Evolutionary conservation across 2,113 vertebrate species (phyloP), one percentile per base, ranked within the genome.

Genomic region (Muscicapa adusta): DNA sequence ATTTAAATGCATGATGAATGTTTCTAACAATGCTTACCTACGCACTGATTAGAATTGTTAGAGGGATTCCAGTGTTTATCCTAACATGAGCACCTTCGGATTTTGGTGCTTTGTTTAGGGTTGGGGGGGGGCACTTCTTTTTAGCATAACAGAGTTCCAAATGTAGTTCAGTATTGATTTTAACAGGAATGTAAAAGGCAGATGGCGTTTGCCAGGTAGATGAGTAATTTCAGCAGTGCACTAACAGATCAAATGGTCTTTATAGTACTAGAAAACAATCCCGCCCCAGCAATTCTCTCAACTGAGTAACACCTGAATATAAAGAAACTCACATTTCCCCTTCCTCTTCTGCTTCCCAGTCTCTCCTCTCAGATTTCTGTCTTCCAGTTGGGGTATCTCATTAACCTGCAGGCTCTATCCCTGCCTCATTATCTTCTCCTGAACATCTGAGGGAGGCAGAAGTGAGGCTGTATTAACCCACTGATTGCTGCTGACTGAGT

Each of bases 391-490:
- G 70, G 89, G 43, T 88, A 88, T 54, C 67, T 95, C 89, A 93
- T 95, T 96, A 94, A 94, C 75, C 89, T 84, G 71, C 71, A 80
- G 70, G 61, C 42, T 91, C 82, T 62, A 12, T 76, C 75, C 51
- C 34, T 77, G 67, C 60, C 91, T 94, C 82, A 93, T 93, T 94
- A 91, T 94, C 85, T 93, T 77, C 61, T 81, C 34, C 53, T 51
- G 70, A 92, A 84, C 67, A 92, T 89, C 78, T 82, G 84, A 89
- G 48, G 58, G 76, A 89, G 24, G 54, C 80, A 91, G 74, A 65
- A 91, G 71, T 29, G 60, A 78, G 48, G 47, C 67, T 93, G 25
- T 25, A 74, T 93, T 96, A 96, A 96, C 85, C 85, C 94, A 65
- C 62, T 76, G 71, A 88, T 47, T 89, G 85, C 87, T 87, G 76